A percentile compares a stretch with the other conserved stretches of the same genome.
phyloP scores from a whole-genome alignment of 2,888 invertebrate genomes.

The Nymphalis urticae region DNA sequence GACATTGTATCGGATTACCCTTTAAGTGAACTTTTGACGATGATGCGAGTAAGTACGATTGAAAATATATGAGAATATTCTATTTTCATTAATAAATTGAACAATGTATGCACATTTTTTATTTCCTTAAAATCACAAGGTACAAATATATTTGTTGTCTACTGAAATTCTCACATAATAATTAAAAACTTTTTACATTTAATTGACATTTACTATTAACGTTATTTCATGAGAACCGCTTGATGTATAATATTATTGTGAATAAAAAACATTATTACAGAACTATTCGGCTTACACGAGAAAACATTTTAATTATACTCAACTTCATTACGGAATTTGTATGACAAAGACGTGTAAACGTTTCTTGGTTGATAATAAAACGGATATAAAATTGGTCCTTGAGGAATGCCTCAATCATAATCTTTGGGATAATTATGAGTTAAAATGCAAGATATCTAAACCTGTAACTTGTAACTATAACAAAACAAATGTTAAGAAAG shows the following conservation, averaged over 20 bases:
- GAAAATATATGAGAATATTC: too few species aligned
- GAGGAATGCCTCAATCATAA: constrained; percentile 54
- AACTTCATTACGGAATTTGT: constrained; percentile 46
- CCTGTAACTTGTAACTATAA: constrained; percentile 55
- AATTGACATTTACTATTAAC: too few species aligned
- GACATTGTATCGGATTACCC: constrained; percentile 45
- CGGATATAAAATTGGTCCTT: constrained; percentile 38
- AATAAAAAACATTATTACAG: constrained; percentile 33
- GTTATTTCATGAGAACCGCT: too few species aligned
- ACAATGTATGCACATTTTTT: too few species aligned
- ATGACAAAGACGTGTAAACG: constrained; percentile 44
- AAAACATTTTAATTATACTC: constrained; percentile 48
- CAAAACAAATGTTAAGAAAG: constrained; percentile 46
- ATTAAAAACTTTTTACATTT: neutral
- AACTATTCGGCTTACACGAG: constrained; percentile 44
- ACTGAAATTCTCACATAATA: constrained; percentile 10
- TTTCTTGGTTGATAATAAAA: constrained; percentile 34
- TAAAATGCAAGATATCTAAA: constrained; percentile 53
- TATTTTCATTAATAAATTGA: too few species aligned
- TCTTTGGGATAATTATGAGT: constrained; percentile 53
- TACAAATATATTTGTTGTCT: too few species aligned
- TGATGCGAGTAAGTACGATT: constrained; percentile 52
- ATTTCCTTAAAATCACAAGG: too few species aligned
- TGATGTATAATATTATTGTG: too few species aligned
- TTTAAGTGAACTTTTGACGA: constrained; percentile 51